phyloP scores from a whole-genome alignment of 2,888 invertebrate species.

The Diplazon laetatorius region DNA sequence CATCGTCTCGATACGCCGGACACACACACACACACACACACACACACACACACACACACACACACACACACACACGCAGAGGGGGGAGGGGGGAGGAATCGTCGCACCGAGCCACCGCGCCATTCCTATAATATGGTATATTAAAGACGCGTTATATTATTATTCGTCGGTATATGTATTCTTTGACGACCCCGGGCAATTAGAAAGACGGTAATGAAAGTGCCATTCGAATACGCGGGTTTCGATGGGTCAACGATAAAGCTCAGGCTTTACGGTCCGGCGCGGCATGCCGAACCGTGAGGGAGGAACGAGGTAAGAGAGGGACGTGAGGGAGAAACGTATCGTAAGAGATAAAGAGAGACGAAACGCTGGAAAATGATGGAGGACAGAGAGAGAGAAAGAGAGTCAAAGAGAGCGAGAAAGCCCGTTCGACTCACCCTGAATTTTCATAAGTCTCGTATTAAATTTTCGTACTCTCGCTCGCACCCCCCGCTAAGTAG shows the following conservation, averaged over 20 bases:
- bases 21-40: background rate
- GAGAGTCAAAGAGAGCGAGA: constrained; percentile 5
- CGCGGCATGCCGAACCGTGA: constrained; percentile 35
- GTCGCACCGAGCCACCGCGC: background rate
- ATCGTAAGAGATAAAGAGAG: constrained; percentile 38
- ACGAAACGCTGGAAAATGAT: constrained; percentile 29
- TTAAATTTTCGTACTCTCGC: constrained; percentile 73
- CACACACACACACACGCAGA: background rate
- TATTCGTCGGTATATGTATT: constrained; percentile 67
- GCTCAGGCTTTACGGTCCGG: constrained; percentile 74
- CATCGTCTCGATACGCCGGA: no score
- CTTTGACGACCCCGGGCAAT: constrained; percentile 78
- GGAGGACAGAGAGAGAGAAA: constrained; percentile 20
- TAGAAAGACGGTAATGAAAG: constrained; percentile 81
- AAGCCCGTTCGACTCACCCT: constrained; percentile 72
- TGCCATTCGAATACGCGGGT: constrained; percentile 77
- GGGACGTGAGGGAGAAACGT: background rate
- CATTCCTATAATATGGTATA: constrained; percentile 4
- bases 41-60: background rate
- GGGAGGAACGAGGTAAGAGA: constrained; percentile 48
- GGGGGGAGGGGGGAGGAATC: background rate
- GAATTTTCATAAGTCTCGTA: constrained; percentile 74
- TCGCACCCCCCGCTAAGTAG: constrained; percentile 73
- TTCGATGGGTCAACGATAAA: constrained; percentile 77
- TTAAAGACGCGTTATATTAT: constrained; percentile 51